Evolutionary conservation across 2,113 vertebrate species (phyloP).

Genomic region (Aplodontia rufa): DNA sequence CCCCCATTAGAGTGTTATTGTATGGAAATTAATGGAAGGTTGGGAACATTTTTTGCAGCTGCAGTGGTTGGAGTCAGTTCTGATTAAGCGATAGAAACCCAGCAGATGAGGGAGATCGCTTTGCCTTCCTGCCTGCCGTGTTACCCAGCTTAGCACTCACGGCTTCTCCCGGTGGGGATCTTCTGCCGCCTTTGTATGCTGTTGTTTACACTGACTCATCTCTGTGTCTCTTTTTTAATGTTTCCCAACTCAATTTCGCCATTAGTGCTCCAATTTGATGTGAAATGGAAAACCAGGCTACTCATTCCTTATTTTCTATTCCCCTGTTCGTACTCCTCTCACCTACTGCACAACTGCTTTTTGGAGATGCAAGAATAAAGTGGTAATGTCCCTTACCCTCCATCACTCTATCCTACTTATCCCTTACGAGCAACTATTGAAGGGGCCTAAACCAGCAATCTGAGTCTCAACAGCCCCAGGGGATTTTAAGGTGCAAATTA

Average conservation of each 20-base stretch:
- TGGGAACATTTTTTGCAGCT: constrained; percentile 87
- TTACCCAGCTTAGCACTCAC: constrained; percentile 79
- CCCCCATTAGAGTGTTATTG: constrained; percentile 89
- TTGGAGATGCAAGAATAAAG: background rate
- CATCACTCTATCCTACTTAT: background rate
- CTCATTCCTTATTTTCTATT: background rate
- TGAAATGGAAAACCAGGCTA: constrained; percentile 49
- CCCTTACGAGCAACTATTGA: background rate
- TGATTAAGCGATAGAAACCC: constrained; percentile 84
- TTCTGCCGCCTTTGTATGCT: constrained; percentile 66
- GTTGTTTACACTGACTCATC: constrained; percentile 67
- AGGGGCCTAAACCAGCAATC: constrained; percentile 64
- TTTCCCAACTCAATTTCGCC: constrained; percentile 8
- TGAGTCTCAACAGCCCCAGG: constrained; percentile 52
- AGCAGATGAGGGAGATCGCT: constrained; percentile 81
- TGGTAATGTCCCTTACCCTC: background rate
- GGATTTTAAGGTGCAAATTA: constrained; percentile 61
- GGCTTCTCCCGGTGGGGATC: constrained; percentile 62
- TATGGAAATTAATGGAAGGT: constrained; percentile 89
- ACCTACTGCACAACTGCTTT: background rate
- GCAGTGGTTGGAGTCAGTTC: constrained; percentile 86
- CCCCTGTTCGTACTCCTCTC: background rate
- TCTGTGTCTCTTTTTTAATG: constrained; percentile 68
- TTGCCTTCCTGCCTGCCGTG: constrained; percentile 82
- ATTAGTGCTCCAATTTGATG: background rate